These are phyloP conservation scores for Leptinotarsa undecemlineata DNA, from an alignment of 1,140 invertebrate genomes.

Conservation along the genomic window DNA sequence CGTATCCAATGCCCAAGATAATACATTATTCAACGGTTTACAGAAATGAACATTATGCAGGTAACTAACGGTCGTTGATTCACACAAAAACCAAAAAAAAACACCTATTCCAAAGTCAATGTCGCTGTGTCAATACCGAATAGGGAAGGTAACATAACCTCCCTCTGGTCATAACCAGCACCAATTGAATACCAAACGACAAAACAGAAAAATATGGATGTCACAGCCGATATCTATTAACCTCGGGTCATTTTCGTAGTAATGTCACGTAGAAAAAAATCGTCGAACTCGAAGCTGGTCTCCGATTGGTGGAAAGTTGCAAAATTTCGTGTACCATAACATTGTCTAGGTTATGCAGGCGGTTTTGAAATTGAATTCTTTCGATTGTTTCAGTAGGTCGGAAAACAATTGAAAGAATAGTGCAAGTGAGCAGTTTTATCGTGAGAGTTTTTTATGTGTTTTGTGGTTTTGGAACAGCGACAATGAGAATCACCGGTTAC, in stretches of 20 bases:
- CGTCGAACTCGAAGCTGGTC: not conserved
- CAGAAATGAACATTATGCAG: not conserved
- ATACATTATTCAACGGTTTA: constrained; percentile 3
- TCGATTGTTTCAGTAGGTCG: not conserved
- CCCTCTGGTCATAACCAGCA: not conserved
- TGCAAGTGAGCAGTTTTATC: not conserved
- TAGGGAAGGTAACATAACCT: not conserved
- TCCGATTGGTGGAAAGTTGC: not conserved
- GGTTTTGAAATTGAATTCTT: constrained; percentile 2
- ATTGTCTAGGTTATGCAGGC: constrained; percentile 4
- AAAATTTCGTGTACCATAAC: not conserved
- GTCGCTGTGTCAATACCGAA: not conserved
- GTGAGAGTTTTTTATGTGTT: not conserved
- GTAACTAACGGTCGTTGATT: not conserved
- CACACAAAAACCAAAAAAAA: not conserved
- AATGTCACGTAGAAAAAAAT: constrained; percentile 3
- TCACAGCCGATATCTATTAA: constrained; percentile 3
- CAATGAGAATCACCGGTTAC: not conserved
- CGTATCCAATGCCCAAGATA: not conserved
- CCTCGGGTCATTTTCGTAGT: constrained; percentile 7
- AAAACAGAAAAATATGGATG: constrained; percentile 2
- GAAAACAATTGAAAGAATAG: constrained; percentile 4
- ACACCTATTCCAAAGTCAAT: not conserved
- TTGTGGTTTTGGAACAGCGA: not conserved
- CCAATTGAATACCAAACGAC: not conserved